phyloP scores from a whole-genome alignment of 1,140 invertebrate species.

The Myzus persicae region DNA sequence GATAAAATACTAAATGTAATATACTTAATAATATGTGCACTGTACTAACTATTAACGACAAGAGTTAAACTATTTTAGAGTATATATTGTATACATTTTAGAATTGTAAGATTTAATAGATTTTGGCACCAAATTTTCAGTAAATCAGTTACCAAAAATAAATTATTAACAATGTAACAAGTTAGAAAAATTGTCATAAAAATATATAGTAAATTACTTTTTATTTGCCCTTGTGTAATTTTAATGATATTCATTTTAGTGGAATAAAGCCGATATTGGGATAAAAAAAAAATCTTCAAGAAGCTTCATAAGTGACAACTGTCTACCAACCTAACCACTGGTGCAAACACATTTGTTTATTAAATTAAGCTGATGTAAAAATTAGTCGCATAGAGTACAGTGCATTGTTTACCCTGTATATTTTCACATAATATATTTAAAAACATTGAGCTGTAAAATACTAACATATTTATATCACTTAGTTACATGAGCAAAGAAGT shows the following conservation, averaged over 20 bases:
- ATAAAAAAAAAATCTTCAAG: background rate
- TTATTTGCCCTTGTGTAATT: background rate
- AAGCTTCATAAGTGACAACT: too few species aligned
- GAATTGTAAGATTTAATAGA: background rate
- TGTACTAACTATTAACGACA: background rate
- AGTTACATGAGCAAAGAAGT: background rate
- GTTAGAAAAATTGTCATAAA: background rate
- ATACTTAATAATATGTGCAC: conserved; percentile 2
- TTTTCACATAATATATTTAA: conserved; percentile 11
- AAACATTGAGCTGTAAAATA: conserved; percentile 11
- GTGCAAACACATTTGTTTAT: too few species aligned
- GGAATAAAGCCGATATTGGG: background rate
- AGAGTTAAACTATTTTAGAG: background rate
- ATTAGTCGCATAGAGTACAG: background rate
- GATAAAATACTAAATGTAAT: background rate
- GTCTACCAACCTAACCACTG: too few species aligned
- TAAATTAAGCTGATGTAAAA: too few species aligned
- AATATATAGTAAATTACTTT: too few species aligned
- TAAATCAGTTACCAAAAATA: too few species aligned
- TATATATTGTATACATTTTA: background rate
- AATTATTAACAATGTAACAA: background rate
- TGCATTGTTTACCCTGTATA: conserved; percentile 43
- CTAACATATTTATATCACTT: conserved; percentile 14
- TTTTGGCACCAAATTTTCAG: background rate
- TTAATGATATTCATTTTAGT: background rate